phyloP scores from a whole-genome alignment of 2,797 vertebrate species.

The Propithecus perrieri region DNA sequence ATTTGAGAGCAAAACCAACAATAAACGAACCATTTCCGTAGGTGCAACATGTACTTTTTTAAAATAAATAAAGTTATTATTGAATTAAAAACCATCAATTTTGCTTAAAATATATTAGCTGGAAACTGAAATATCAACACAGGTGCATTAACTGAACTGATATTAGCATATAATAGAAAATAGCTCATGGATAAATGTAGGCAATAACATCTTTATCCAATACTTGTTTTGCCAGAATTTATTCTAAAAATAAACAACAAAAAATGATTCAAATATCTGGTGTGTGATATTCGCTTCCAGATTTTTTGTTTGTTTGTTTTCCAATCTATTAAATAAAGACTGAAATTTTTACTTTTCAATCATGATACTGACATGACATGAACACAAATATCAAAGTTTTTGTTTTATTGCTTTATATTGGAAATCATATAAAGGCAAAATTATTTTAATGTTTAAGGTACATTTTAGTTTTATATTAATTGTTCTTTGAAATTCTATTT shows the following conservation, averaged over 20 bases:
- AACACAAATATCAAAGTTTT: not conserved
- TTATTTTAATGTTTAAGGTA: not conserved
- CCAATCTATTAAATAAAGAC: not conserved
- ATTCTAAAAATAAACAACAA: not conserved
- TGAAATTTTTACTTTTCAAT: not conserved
- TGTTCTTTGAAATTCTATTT: not conserved
- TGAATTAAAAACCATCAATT: not conserved
- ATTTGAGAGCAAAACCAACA: not conserved
- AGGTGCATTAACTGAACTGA: not conserved
- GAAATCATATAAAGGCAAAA: not conserved
- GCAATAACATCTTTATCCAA: not conserved
- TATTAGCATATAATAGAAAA: not conserved
- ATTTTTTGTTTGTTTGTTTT: constrained; percentile 4
- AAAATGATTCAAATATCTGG: not conserved
- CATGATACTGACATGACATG: not conserved
- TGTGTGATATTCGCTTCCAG: not conserved
- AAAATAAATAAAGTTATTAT: not conserved
- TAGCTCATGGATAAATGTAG: not conserved
- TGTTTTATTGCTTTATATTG: not conserved
- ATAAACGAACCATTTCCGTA: not conserved
- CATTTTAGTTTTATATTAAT: not conserved
- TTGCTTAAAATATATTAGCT: not conserved
- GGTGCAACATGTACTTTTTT: not conserved
- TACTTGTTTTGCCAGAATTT: not conserved
- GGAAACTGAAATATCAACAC: not conserved